These are phyloP conservation scores for Hoplodrina blanda DNA, from an alignment of 2,888 invertebrate species.

Conservation along the genomic window DNA sequence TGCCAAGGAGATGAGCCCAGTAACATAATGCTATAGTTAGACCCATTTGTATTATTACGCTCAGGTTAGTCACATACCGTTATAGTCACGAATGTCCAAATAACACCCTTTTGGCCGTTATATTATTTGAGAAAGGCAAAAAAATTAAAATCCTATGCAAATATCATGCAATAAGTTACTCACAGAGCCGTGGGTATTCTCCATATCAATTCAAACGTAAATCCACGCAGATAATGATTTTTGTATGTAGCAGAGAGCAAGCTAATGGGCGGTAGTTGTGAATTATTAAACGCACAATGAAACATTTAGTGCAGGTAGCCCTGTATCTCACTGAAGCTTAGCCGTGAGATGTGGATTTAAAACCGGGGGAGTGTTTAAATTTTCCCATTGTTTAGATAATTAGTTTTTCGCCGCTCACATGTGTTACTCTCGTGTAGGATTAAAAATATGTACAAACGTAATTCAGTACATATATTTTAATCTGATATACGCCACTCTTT, in stretches of 20 bases:
- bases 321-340: conserved; percentile 29
- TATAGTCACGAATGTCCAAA: no score
- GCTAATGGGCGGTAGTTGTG: conserved; percentile 60
- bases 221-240: conserved; percentile 54
- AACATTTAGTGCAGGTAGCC: conserved; percentile 53
- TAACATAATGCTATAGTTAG: not conserved
- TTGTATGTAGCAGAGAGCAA: conserved; percentile 51
- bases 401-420: conserved; percentile 17
- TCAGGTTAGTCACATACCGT: no score
- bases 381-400: conserved; percentile 40
- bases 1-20: not conserved
- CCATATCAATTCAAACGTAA: conserved; percentile 45
- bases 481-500: conserved; percentile 7
- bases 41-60: no score
- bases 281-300: conserved; percentile 62
- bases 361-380: conserved; percentile 12
- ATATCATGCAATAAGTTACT: conserved; percentile 3
- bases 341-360: conserved; percentile 27
- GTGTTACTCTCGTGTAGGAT: conserved; percentile 12
- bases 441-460: conserved; percentile 26
- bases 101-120: no score
- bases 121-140: not conserved
- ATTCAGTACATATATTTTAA: conserved; percentile 16
- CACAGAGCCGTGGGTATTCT: conserved; percentile 2
- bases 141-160: not conserved